A percentile compares a stretch with the other conserved stretches of the same genome.
Conservation (phyloP, 2,113 vertebrate species). For the Coturnix japonica region DNA sequence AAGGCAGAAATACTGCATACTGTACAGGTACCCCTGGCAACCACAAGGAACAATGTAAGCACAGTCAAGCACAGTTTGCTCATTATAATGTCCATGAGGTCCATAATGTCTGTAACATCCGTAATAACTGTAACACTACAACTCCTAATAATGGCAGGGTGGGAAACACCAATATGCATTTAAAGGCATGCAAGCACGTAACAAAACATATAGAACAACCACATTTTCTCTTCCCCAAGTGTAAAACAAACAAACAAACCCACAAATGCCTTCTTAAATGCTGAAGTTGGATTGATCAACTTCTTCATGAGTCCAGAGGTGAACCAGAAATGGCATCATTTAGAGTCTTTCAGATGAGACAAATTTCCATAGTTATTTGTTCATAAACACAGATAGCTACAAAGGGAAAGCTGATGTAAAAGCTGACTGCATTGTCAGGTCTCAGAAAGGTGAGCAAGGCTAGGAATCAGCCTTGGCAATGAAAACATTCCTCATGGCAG, state of each 20-base stretch:
- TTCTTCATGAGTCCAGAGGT: neutral
- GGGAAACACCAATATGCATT: neutral
- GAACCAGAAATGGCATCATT: neutral
- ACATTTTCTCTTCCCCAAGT: neutral
- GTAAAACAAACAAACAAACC: neutral
- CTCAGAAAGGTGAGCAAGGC: neutral
- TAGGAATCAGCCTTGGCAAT: neutral
- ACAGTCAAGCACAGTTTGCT: fast-evolving
- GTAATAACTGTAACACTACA: neutral
- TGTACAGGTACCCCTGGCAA: neutral
- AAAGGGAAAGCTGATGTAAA: neutral
- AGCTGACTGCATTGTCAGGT: neutral
- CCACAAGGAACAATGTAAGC: fast-evolving
- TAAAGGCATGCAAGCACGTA: fast-evolving
- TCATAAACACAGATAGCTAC: neutral
- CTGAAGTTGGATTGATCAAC: no score
- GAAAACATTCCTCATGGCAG: neutral
- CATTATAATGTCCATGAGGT: fast-evolving
- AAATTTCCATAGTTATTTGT: neutral
- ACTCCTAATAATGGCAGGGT: neutral
- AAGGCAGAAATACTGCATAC: neutral
- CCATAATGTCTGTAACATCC: no score
- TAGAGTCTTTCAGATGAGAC: fast-evolving
- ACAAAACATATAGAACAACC: neutral
- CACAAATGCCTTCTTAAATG: neutral